These are phyloP conservation scores for Mareca penelope DNA, from an alignment of 2,797 vertebrate genomes.

Conservation along the genomic window DNA sequence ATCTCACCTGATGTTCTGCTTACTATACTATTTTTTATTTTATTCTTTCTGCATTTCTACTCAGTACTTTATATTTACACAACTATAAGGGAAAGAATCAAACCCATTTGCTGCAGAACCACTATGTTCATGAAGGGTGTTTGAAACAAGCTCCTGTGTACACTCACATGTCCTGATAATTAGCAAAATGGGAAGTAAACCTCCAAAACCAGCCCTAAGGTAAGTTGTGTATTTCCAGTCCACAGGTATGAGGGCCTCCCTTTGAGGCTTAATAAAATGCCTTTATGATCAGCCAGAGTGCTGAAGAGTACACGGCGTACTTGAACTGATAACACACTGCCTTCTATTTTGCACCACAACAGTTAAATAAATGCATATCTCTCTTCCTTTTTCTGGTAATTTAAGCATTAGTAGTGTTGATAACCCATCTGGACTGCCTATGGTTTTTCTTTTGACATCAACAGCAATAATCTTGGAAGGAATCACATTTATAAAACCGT, in stretches of 20 bases:
- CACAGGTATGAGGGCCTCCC: background rate
- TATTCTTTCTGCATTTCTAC: background rate
- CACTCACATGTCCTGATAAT: background rate
- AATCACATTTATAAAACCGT: slow-evolving; percentile 71
- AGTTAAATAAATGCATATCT: slow-evolving; percentile 33
- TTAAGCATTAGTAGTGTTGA: slow-evolving; percentile 59
- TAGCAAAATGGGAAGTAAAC: background rate
- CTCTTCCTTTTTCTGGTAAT: slow-evolving; percentile 61
- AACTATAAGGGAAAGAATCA: background rate
- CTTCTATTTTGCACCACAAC: slow-evolving; percentile 25
- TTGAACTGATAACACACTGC: background rate
- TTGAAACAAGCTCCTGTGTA: background rate
- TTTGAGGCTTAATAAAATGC: slow-evolving; percentile 35
- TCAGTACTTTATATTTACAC: background rate
- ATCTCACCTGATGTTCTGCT: background rate
- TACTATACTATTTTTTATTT: background rate
- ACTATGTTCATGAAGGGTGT: rapidly evolving
- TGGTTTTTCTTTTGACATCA: slow-evolving; percentile 74
- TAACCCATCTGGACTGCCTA: slow-evolving; percentile 58
- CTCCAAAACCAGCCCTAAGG: background rate
- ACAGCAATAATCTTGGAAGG: slow-evolving; percentile 60
- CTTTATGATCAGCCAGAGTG: background rate
- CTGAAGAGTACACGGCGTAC: background rate
- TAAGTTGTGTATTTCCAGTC: background rate
- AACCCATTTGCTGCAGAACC: background rate